Evolutionary conservation across 37 sponge, comb jelly and placozoan species (phyloP).

Genomic region (Cliona cf. orientalis): DNA sequence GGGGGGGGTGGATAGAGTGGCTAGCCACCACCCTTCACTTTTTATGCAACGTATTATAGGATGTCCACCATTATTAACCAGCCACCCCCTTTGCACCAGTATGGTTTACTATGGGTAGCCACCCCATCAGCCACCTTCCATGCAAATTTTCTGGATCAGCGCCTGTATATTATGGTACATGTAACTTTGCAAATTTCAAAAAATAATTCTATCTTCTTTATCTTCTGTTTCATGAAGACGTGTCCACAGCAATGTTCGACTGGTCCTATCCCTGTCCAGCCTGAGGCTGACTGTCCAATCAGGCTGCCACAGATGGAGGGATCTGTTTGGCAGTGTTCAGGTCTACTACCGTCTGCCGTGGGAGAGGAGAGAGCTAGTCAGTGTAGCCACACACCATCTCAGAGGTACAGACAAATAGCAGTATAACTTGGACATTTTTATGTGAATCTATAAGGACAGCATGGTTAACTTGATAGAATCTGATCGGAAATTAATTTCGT

Average conservation of each 20-base stretch:
- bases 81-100: too few species aligned
- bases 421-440: too few species aligned
- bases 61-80: too few species aligned
- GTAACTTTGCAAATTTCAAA: background rate
- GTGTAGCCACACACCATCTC: conserved; percentile 78
- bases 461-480: too few species aligned
- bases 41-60: too few species aligned
- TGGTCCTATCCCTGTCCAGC: conserved; percentile 40
- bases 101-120: too few species aligned
- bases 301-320: conserved; percentile 31
- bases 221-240: conserved; percentile 17
- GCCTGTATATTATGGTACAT: background rate
- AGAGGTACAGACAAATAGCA: conserved; percentile 53
- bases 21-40: background rate
- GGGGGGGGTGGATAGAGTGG: too few species aligned
- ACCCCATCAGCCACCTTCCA: too few species aligned
- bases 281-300: conserved; percentile 1
- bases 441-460: too few species aligned
- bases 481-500: too few species aligned
- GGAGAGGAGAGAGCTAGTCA: conserved; percentile 69
- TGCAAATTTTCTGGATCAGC: background rate
- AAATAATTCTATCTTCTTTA: background rate
- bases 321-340: conserved; percentile 12
- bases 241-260: conserved; percentile 41
- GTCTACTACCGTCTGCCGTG: conserved; percentile 66